Base-by-base conservation (phyloP, 2,888 invertebrate species). In the Watsonalla binaria region DNA sequence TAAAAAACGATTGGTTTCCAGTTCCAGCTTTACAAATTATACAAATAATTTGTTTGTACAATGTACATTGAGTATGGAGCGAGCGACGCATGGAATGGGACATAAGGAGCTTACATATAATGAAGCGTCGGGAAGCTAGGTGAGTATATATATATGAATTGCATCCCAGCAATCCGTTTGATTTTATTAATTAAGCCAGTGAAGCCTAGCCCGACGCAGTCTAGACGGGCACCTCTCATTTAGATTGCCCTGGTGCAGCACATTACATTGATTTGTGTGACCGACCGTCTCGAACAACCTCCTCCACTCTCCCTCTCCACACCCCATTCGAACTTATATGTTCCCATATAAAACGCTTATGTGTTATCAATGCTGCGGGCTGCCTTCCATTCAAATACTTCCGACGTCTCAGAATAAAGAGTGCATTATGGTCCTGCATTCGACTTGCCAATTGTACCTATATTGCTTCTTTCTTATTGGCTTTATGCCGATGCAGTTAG, bases 191-290 rank as follows among this genome's bases (percentile, higher is more conserved):
- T 76, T 73, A 76, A 68, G 60, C 65, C 5, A 52, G 57, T 56
- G 52, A 60, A 14, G 35, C 56, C 56, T 54, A 39, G 52, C 57
- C 52, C 52, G 60, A 13, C 35, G 53, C 58, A 69, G 74, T 75
- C 76, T 76, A 79, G 79, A 78, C 79, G 56, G 60, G 58, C 62
- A 64, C 48, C 48, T 65, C 70, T 72, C 67, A 62, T 72, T 68
- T 63, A 63, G 67, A 75, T 75, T 72, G 74, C 72, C 68, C 70
- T 59, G 60, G 53, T 70, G 70, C 63, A 68, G 65, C 71, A 73
- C 66, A 75, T 78, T 72, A 78, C 77, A 78, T 82, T 81, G 80
- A 82, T 84, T 79, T 78, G 77, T 78, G 73, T 74, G 64, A 68
- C 65, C 70, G 58, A 70, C 66, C 74, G 73, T 68, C 68, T 69